A percentile compares a stretch with the other conserved stretches of the same genome.
These are phyloP conservation scores for Notiomystis cincta DNA, from an alignment of 2,113 vertebrate genomes.

Conservation along the genomic window DNA sequence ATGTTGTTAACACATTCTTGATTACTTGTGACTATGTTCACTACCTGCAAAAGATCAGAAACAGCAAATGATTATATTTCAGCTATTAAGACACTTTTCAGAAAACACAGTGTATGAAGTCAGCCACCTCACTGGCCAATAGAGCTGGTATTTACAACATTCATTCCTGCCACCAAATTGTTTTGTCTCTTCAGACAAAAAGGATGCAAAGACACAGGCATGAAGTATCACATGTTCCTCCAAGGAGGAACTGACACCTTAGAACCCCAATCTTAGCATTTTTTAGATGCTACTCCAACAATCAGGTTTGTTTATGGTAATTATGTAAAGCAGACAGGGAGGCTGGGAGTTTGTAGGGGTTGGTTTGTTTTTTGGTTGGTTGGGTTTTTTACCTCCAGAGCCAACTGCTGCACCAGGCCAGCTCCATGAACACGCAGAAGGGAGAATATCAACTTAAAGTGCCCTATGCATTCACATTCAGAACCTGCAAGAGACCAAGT, in stretches of 20 bases:
- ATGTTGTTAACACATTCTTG: slow-evolving; percentile 97
- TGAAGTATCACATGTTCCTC: neutral
- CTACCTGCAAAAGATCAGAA: slow-evolving; percentile 81
- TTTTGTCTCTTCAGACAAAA: neutral
- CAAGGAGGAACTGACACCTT: neutral
- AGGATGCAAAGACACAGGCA: neutral
- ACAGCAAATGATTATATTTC: neutral
- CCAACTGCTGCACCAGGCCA: slow-evolving; percentile 93
- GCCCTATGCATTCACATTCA: slow-evolving; percentile 94
- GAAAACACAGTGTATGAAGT: neutral
- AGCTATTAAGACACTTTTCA: neutral
- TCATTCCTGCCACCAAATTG: neutral
- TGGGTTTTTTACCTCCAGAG: slow-evolving; percentile 85
- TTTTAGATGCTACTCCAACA: neutral
- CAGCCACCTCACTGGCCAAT: neutral
- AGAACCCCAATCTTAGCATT: neutral
- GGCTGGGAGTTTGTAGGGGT: too few relatives aligned
- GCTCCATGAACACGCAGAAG: slow-evolving; percentile 95
- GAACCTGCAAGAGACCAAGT: slow-evolving; percentile 77
- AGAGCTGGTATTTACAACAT: neutral
- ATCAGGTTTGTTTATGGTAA: neutral
- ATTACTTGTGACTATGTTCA: slow-evolving; percentile 96
- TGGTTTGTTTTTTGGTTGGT: neutral
- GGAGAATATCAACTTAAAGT: slow-evolving; percentile 98
- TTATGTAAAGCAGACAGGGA: neutral